Conservation (phyloP, 92 coral and sea anemone genomes). For the Heliopora coerulea region DNA sequence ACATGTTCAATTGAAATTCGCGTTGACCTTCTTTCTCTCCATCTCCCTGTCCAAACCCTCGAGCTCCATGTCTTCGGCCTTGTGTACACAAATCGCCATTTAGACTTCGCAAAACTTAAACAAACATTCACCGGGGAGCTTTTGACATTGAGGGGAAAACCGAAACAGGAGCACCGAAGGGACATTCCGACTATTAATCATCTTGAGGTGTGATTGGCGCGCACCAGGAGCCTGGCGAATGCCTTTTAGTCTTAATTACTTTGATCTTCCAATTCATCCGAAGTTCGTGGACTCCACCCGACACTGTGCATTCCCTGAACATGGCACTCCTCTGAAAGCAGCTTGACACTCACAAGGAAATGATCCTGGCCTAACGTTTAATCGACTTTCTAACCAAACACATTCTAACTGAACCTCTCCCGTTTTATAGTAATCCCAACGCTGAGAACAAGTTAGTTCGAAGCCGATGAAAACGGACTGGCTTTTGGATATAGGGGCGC, state of each 20-base stretch:
- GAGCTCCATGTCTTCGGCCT: not conserved
- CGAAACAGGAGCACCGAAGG: not conserved
- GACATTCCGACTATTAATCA: slow-evolving; percentile 27
- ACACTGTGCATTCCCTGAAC: not conserved
- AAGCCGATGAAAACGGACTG: slow-evolving; percentile 14
- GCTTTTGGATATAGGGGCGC: slow-evolving; percentile 12
- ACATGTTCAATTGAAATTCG: slow-evolving; percentile 18
- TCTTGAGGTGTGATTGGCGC: slow-evolving; percentile 29
- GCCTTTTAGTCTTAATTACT: slow-evolving; percentile 39
- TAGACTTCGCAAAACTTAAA: slow-evolving; percentile 16
- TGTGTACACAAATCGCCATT: slow-evolving; percentile 26
- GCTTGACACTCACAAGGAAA: not conserved
- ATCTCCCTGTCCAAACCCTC: not conserved
- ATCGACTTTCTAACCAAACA: slow-evolving; percentile 7
- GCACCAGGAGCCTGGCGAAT: slow-evolving; percentile 14
- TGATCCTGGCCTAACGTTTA: not conserved
- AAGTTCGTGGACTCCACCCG: not conserved
- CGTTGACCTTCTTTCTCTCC: not conserved
- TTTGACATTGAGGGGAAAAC: slow-evolving; percentile 26
- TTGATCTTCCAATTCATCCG: slow-evolving; percentile 32
- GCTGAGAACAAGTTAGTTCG: not conserved
- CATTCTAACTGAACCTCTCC: not conserved
- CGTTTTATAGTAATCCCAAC: slow-evolving; percentile 18
- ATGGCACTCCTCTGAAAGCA: too few relatives aligned
- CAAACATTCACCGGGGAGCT: slow-evolving; percentile 31